Base-by-base conservation (phyloP, 2,888 invertebrate genomes). In the Ommatoiulus sabulosus region DNA sequence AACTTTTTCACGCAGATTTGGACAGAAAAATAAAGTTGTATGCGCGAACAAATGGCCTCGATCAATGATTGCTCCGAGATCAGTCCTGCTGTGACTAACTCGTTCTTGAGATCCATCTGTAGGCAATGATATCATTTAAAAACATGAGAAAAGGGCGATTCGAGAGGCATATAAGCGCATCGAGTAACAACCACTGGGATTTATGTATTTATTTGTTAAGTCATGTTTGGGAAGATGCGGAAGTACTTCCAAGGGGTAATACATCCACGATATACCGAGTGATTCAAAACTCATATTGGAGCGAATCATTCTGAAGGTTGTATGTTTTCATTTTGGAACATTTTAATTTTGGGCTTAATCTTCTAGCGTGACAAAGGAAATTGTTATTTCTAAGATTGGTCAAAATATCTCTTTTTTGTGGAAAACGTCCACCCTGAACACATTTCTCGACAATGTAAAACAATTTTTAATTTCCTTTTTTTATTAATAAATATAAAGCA, bases 71-170 rank as follows among this genome's bases (percentile, higher is more conserved):
- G n/a, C n/a, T 63, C 63, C 3, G n/a, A 46, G 46, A 63, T 63
- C 12, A 10, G 63, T n/a, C 63, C n/a, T 63, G 63, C 63, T 17
- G n/a, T 12, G 63, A 17, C 6, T 17, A 3, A n/a, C n/a, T 63
- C 63, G 63, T 12, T n/a, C n/a, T 63, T 63, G 17, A 12, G 63
- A 63, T 63, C 63, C 63, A 63, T 63, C 63, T 63, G 63, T 63
- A 63, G n/a, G 63, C 63, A 63, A 63, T n/a, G 63, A 63, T n/a
- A 63, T 63, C 63, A 20, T 63, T 63, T 63, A 63, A n/a, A 63
- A 63, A 63, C 63, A 63, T 63, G 63, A 63, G 63, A 63, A 63
- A 63, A 63, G n/a, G n/a, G n/a, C 63, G 63, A 63, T 63, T n/a
- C 63, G 7, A 63, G 63, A 63, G 63, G 63, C n/a, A 17, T 12